These are phyloP conservation scores for Lycophotia porphyrea DNA, from an alignment of 2,888 invertebrate species.

Conservation along the genomic window DNA sequence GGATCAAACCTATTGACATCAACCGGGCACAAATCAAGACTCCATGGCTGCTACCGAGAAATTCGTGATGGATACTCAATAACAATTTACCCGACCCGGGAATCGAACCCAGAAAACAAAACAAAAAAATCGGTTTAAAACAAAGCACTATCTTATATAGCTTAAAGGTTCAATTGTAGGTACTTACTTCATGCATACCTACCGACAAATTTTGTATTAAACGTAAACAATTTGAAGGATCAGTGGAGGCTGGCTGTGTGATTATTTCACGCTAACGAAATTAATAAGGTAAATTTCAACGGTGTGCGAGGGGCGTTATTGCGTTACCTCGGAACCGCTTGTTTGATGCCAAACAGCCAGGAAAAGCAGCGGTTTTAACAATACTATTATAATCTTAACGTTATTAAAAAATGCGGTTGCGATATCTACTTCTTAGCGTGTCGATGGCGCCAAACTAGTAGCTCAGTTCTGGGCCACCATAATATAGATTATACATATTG, in stretches of 20 bases:
- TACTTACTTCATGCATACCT: not conserved
- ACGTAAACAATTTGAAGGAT: constrained; percentile 85
- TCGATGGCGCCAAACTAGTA: no score
- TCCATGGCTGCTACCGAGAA: no score
- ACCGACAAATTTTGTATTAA: constrained; percentile 68
- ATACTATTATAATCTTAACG: constrained; percentile 52
- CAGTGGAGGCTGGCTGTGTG: constrained; percentile 79
- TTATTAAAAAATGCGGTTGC: constrained; percentile 33
- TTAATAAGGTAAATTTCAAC: constrained; percentile 85
- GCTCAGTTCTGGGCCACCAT: no score
- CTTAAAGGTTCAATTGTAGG: not conserved
- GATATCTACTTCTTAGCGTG: no score
- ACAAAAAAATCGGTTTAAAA: not conserved
- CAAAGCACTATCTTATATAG: not conserved
- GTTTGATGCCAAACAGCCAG: constrained; percentile 77
- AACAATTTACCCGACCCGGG: no score
- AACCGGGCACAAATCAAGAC: no score
- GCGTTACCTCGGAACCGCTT: constrained; percentile 77
- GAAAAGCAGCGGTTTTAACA: constrained; percentile 62
- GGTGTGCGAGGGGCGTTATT: constrained; percentile 78
- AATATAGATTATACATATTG: no score
- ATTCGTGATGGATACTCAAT: no score
- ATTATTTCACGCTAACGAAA: constrained; percentile 85
- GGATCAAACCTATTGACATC: no score
- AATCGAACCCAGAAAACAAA: not conserved